Base-by-base conservation (phyloP, 2,797 vertebrate species). In the Pelochelys cantorii region DNA sequence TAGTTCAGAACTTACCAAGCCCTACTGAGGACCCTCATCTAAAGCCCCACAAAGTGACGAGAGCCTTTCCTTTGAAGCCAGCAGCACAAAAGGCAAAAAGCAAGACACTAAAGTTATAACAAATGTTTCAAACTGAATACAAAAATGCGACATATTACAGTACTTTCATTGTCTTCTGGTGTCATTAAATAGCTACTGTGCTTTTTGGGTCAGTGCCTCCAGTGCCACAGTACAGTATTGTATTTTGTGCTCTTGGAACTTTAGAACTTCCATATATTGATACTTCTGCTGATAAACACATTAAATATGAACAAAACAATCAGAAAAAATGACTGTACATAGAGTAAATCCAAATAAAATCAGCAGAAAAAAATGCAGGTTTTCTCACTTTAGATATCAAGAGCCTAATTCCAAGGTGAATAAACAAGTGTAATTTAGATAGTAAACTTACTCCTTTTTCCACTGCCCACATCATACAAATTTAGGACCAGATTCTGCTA, bases 251-350 rank as follows among this genome's bases (percentile, higher is more conserved):
- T 81, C 34, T 15, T 60, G 31, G 52, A 27, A 14, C 68, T 37
- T 11, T 84, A 29, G 55, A 83, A 13, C 42, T 90, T 88, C 55
- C 31, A 12, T 83, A 57, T 56, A 84, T 18, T 68, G 90, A 54
- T 15, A 53, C 85, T 78, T 22, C 56, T 92, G 48, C 57, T 29
- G 62, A 57, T 55, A 57, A 83, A 83, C n/a, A 75, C 10, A 22
- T 17, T 37, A 71, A 79, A 77, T 74, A 18, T 4, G 18, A 90
- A 54, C 6, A 77, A 68, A 37, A 75, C 48, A 60, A 81, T 5
- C 75, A 20, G 48, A 53, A 78, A 29, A 62, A 90, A 42, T 53
- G 71, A 79, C 17, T 17, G 22, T 68, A 53, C 29, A 23, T 6
- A 74, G 60, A 78, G 65, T 10, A 68, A 34, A 9, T 22, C 15